Percentiles rank a stretch among this genome's conserved stretches.
Evolutionary conservation across 2,888 invertebrate genomes (phyloP).

Genomic region (Achlya flavicornis): DNA sequence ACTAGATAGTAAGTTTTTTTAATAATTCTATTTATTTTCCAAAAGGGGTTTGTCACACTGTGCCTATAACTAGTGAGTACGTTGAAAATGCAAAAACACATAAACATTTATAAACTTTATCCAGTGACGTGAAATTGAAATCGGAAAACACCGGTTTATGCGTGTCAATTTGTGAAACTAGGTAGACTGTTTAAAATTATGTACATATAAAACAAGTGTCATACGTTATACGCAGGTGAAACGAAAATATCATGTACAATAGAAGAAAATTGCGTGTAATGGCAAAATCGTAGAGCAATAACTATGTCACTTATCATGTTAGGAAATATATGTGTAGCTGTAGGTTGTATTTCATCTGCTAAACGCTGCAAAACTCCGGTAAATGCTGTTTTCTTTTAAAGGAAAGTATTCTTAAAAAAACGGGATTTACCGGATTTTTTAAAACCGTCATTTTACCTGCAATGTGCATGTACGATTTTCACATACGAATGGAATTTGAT

Average conservation of each 20-base stretch:
- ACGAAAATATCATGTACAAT: constrained; percentile 1
- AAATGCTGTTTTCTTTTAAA: neutral
- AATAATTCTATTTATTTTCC: no score
- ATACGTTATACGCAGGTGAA: neutral
- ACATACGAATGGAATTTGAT: neutral
- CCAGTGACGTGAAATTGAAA: neutral
- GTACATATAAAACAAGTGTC: constrained; percentile 3
- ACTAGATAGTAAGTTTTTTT: no score
- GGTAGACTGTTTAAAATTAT: constrained; percentile 1
- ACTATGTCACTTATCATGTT: constrained; percentile 6
- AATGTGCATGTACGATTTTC: neutral
- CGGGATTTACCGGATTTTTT: neutral
- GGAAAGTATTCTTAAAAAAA: neutral
- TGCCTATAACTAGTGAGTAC: no score
- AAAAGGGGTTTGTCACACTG: no score
- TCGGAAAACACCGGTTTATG: constrained; percentile 5
- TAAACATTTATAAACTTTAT: neutral
- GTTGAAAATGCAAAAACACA: no score
- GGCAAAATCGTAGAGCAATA: neutral
- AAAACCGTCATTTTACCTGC: neutral
- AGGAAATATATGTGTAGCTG: neutral
- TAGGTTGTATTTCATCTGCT: neutral
- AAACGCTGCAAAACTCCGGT: neutral
- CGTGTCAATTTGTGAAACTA: neutral
- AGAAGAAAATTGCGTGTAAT: constrained; percentile 7